Evolutionary conservation across 2,113 vertebrate genomes (phyloP), one percentile per base, ranked within the genome.

Genomic region (Pogona vitticeps): DNA sequence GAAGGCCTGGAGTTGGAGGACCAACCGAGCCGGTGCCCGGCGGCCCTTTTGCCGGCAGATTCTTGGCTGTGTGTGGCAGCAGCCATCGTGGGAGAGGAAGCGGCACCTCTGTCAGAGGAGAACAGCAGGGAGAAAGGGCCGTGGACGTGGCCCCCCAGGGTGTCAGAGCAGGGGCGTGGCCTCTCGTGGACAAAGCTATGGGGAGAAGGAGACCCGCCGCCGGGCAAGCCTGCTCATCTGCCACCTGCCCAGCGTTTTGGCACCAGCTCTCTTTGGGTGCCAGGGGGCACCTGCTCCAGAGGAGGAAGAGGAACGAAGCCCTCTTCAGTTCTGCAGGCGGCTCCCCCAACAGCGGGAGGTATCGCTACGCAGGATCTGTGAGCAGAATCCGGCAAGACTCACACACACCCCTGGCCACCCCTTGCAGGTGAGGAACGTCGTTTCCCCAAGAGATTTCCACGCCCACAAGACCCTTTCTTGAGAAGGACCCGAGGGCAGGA

Each of bases 321-420:
- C 21, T 6, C 75, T 7, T 1, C 18, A 28, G 17, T n/a, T n/a
- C n/a, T 13, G 17, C 6, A n/a, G 18, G 2, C 1, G 3, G n/a
- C 14, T 26, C 40, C 73, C 14, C 42, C 17, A 15, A 20, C 2
- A 3, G 56, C 15, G 1, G n/a, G 56, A 10, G 33, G 17, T 13
- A 5, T 13, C 7, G 2, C 79, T 13, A 67, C 9, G 36, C 79
- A 42, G 38, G 56, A 12, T 6, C 3, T 6, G 1, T 18, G 21
- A 3, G n/a, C 17, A 1, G 7, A 9, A 28, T 1, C 21, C 2
- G n/a, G 2, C 40, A 23, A 3, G 4, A 61, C 15, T 7, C 21
- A 9, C 1, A 6, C 21, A 14, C 61, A 20, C 23, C 61, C 59
- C 59, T 20, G n/a, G 20, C 59, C 46, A 10, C 33, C 77, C 4